Conservation (phyloP, 2,797 vertebrate species). For the Enteromius fasciolatus region DNA sequence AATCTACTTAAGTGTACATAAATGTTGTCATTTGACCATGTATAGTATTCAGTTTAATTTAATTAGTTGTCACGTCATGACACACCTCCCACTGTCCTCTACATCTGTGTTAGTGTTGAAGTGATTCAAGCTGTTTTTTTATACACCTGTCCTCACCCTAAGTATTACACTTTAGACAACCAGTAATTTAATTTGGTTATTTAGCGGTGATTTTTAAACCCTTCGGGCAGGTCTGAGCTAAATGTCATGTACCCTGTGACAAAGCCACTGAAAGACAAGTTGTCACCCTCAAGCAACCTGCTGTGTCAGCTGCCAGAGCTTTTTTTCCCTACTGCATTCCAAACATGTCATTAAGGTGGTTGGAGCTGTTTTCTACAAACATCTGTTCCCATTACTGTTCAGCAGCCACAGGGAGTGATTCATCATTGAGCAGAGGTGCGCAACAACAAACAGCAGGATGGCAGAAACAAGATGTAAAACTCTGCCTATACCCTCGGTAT, state of each 20-base stretch:
- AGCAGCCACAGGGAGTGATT: constrained; percentile 39
- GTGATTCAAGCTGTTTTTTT: background rate
- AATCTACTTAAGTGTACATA: too few species aligned
- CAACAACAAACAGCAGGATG: constrained; percentile 7
- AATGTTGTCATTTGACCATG: too few species aligned
- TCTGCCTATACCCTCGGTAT: constrained; percentile 21
- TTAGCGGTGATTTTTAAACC: constrained; percentile 13
- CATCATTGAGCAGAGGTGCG: constrained; percentile 27
- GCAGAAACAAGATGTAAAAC: constrained; percentile 30
- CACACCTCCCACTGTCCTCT: background rate
- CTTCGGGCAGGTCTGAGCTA: constrained; percentile 20
- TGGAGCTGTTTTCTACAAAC: constrained; percentile 47
- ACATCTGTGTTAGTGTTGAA: background rate
- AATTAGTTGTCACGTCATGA: background rate
- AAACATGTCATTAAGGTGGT: constrained; percentile 60
- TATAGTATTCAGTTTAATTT: too few species aligned
- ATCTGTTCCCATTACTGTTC: constrained; percentile 53
- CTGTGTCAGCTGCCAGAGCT: constrained; percentile 55
- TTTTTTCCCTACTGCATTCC: constrained; percentile 55
- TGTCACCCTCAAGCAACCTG: constrained; percentile 44
- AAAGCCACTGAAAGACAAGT: constrained; percentile 36
- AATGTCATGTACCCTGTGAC: constrained; percentile 41
- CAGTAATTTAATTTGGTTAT: constrained; percentile 10
- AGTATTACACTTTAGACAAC: constrained; percentile 7
- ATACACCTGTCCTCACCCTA: constrained; percentile 3